Evolutionary conservation across 2,888 invertebrate species (phyloP), one percentile per base, ranked within the genome.

Genomic region (Eurois occulta): DNA sequence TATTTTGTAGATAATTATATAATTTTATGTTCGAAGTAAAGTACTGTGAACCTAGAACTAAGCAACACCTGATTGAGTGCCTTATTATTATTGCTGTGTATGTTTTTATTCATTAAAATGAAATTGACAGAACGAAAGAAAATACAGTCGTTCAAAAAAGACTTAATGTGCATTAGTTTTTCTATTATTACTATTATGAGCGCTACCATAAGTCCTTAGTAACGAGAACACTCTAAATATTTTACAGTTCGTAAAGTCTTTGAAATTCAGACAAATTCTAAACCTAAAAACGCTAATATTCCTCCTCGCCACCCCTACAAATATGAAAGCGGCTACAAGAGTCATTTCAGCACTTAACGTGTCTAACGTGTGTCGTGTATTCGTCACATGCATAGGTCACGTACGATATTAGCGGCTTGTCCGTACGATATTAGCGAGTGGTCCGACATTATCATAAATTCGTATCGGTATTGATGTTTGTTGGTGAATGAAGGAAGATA

Each of bases 291-390:
- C 24, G 21, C 21, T 48, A 60, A 65, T 70, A 62, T 32, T n/a
- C 5, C 4, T 13, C 16, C 35, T 71, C 73, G 89, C 5, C 92
- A 94, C 68, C 94, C 94, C 94, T 94, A 84, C 1, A 16, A 41
- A 66, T 74, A 72, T 86, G 76, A 85, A 87, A 86, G 88, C 83
- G 87, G 84, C 78, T 90, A 89, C 90, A 91, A 93, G 92, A 92
- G 92, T 91, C 91, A 91, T 93, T 93, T 91, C 88, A 91, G 90
- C 91, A 91, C 93, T 94, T 94, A 93, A 92, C 91, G 91, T 91
- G 91, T 91, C 91, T 93, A 93, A 94, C 93, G 91, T 88, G 90
- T 78, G 87, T 70, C 85, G 87, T 79, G 86, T 89, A 90, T 90
- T 91, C 89, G 88, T 91, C 89, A 89, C 86, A 78, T 85, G 81